These are phyloP conservation scores for Sweltsa coloradensis DNA, from an alignment of 1,140 invertebrate genomes.

Conservation along the genomic window DNA sequence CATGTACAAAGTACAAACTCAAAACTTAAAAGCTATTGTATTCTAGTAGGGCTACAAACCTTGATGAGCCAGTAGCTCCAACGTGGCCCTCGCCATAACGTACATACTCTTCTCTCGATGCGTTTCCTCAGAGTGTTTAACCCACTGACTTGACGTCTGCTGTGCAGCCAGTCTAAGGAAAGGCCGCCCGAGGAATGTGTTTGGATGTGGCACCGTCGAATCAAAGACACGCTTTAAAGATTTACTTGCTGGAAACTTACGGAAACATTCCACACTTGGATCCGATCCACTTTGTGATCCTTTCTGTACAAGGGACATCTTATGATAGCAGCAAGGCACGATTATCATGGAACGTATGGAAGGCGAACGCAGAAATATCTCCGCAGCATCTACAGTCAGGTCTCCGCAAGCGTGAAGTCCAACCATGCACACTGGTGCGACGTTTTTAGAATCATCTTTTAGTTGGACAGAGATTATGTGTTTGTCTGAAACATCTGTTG, in stretches of 20 bases:
- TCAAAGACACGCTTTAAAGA: conserved; percentile 29
- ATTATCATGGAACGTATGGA: conserved; percentile 46
- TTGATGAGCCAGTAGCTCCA: conserved; percentile 40
- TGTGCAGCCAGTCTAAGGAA: conserved; percentile 55
- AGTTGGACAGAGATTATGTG: too few species aligned
- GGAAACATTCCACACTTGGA: conserved; percentile 29
- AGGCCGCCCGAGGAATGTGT: conserved; percentile 36
- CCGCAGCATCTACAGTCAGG: conserved; percentile 56
- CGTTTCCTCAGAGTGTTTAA: conserved; percentile 27
- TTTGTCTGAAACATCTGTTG: too few species aligned
- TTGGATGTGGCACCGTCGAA: conserved; percentile 18
- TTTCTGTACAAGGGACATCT: conserved; percentile 33
- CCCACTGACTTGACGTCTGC: conserved; percentile 33
- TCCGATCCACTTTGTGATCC: conserved; percentile 10
- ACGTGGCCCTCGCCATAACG: conserved; percentile 42
- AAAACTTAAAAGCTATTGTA: too few species aligned
- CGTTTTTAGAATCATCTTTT: too few species aligned
- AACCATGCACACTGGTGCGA: conserved; percentile 38
- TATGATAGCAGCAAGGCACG: conserved; percentile 81
- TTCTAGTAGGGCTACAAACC: too few species aligned
- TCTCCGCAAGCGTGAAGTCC: conserved; percentile 78
- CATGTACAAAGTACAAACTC: too few species aligned
- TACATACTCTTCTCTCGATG: conserved; percentile 38
- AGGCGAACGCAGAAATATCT: conserved; percentile 51
- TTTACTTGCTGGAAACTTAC: conserved; percentile 49